Evolutionary conservation across 2,888 invertebrate species (phyloP), one percentile per base, ranked within the genome.

Genomic region (Elysia crispata): DNA sequence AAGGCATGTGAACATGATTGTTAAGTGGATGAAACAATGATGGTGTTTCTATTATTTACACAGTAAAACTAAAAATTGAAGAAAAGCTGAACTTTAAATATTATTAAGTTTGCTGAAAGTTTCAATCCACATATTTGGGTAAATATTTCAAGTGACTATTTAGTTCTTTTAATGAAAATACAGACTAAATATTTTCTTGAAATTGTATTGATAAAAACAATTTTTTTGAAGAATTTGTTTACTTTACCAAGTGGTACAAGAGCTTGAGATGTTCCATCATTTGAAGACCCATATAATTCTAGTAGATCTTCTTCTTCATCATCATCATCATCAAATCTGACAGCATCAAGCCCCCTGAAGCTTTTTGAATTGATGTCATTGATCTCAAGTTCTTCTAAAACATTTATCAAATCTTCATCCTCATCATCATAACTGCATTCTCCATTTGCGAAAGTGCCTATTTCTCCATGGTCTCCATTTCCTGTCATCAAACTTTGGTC

Each of bases 401-500:
- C 62, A 28, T 70, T 57, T 11, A 66, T 11, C n/a, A n/a, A 76
- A 54, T 54, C 60, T 57, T 57, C 25, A n/a, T 54, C 66, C 15
- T 50, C 57, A 76, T 76, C 30, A 76, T 69, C 77, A 77, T 57
- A 31, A 30, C 50, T 3, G 13, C 13, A 50, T 11, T 62, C 41
- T 33, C 33, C 13, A 18, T 60, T 60, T 60, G 23, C 13, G 15
- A 60, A n/a, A 60, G 3, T 60, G 60, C 60, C 60, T 8, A 15
- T n/a, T 60, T 60, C 25, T 60, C 60, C 15, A 6, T n/a, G 25
- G 23, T 60, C 25, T 41, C 41, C 41, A 41, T 41, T 41, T 41
- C 11, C 41, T 41, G 5, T 41, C 41, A 41, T 41, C 41, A 41
- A 41, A 11, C 41, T 41, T 41, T 41, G 76, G 49, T 87, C 87